These are phyloP conservation scores for Pinna nobilis DNA, from an alignment of 1,140 invertebrate species.

Conservation along the genomic window DNA sequence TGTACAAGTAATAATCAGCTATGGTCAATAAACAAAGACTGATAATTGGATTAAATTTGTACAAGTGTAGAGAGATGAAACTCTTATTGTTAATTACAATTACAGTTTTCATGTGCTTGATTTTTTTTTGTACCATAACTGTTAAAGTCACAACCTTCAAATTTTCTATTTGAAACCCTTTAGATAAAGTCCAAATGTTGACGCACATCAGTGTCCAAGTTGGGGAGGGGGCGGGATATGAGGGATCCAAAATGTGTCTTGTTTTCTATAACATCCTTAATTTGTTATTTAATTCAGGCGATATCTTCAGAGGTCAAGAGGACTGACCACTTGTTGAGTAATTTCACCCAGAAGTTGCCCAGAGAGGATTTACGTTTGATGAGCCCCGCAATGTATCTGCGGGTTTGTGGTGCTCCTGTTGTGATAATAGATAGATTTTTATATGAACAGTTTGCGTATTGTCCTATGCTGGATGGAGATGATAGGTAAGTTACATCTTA, in stretches of 20 bases:
- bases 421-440: conserved; percentile 46
- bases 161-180: no score
- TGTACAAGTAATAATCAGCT: no score
- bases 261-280: background rate
- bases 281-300: conserved; percentile 48
- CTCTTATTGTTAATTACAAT: no score
- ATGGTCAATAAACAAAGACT: no score
- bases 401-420: conserved; percentile 45
- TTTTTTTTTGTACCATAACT: no score
- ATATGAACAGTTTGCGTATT: conserved; percentile 64
- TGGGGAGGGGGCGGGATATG: no score
- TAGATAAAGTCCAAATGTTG: no score
- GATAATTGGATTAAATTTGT: no score
- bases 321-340: conserved; percentile 41
- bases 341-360: conserved; percentile 43
- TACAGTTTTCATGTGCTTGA: no score
- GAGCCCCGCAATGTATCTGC: conserved; percentile 62
- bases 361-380: conserved; percentile 57
- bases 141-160: no score
- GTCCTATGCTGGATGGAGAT: conserved; percentile 47
- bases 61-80: no score
- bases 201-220: no score
- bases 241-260: background rate
- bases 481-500: conserved; percentile 44
- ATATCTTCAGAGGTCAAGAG: conserved; percentile 54